Base-by-base conservation (phyloP, 2,797 vertebrate species). In the Oreochromis mossambicus region DNA sequence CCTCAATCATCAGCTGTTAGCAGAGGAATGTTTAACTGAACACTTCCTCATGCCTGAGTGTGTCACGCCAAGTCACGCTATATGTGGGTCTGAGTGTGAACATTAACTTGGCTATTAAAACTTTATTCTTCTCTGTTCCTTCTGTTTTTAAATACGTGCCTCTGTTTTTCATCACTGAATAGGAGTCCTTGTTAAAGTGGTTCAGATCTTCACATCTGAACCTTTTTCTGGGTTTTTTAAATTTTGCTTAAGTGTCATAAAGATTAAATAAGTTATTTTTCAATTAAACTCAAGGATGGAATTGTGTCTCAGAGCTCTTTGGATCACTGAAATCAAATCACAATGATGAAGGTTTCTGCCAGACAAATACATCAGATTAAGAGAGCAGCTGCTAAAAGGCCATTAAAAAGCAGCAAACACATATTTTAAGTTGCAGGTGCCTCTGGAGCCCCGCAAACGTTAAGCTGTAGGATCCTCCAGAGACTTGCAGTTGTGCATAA, bases 391-490 rank as follows among this genome's bases (percentile, higher is more conserved):
- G 55, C 55, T 56, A 56, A 32, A 56, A 56, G 14, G 55, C 14
- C 55, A 56, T 32, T 56, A 9, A 32, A 56, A 56, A 3, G 0
- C 0, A 32, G 26, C 55, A 56, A 56, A 56, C 14, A 56, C 26
- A 56, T 17, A 0, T 56, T 56, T 56, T 17, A 56, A 29, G 55
- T 9, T 56, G 55, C 55, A 1, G 14, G 55, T 56, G 55, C 55
- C 14, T 56, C 55, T 17, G 26, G 3, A 56, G 26, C 8, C 54
- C 26, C 4, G 0, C 1, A 0, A 56, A 1, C 2, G 0, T 56
- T 26, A 56, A 56, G 8, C 14, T 56, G 55, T 0, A 56, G 26
- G 55, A 56, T 56, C 8, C 55, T 56, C 8, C 55, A 56, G 14
- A 17, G 26, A 56, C 55, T 56, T 56, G 55, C 14, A 9, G 26